phyloP scores from a whole-genome alignment of 2,113 vertebrate genomes.

The Seriola dumerili region DNA sequence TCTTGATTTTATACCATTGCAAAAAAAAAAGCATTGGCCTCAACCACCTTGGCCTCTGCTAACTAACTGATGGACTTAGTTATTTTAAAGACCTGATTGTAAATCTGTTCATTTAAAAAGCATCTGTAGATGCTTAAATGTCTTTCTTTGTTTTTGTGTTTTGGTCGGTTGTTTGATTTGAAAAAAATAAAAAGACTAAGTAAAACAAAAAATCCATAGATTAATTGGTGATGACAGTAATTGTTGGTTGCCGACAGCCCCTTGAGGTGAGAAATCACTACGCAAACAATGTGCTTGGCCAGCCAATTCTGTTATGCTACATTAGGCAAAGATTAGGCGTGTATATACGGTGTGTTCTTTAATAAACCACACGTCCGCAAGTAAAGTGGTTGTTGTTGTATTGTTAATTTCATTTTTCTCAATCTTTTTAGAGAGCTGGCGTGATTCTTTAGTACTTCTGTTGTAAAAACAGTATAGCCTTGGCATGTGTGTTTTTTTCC shows the following conservation, averaged over 20 bases:
- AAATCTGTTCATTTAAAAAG: background rate
- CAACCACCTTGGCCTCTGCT: background rate
- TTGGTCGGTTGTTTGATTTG: background rate
- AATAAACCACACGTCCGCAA: slow-evolving; percentile 5
- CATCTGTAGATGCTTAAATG: background rate
- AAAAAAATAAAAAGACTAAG: background rate
- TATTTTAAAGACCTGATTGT: background rate
- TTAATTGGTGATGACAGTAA: slow-evolving; percentile 38
- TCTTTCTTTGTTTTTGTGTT: background rate
- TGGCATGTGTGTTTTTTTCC: slow-evolving; percentile 5
- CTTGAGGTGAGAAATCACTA: slow-evolving; percentile 35
- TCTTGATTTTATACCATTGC: no score
- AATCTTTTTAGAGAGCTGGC: background rate
- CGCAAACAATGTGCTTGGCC: slow-evolving; percentile 28
- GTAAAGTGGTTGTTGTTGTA: slow-evolving; percentile 1
- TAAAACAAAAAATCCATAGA: background rate
- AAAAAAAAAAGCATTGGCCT: no score
- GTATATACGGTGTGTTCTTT: slow-evolving; percentile 2
- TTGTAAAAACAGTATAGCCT: background rate
- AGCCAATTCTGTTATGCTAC: slow-evolving; percentile 42
- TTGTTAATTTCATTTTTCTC: background rate
- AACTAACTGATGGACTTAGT: no score
- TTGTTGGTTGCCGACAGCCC: slow-evolving; percentile 21
- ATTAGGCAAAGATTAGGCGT: slow-evolving; percentile 21
- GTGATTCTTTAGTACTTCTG: slow-evolving; percentile 4